Base-by-base conservation (phyloP, 64 coral and sea anemone species). In the Anthopleura sola region DNA sequence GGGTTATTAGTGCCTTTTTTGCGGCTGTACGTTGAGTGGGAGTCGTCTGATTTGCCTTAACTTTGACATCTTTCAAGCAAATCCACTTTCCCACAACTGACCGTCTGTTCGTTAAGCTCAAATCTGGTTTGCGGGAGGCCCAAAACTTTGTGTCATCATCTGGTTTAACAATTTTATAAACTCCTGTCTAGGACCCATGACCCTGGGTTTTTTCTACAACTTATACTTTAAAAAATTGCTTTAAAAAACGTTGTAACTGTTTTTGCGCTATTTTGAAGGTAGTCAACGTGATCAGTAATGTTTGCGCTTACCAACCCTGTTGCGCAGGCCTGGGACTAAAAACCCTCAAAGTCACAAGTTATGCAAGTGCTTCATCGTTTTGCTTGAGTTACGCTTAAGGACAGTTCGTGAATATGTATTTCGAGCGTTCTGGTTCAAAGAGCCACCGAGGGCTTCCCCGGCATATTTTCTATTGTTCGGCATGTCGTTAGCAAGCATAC, bases 401-500 rank as follows among this genome's bases (percentile, higher is more conserved):
- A 79, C 76, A 47, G 21, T 40, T 48, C 19, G 34, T 79, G 76
- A 79, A 79, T 79, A 79, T 79, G 44, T 79, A 79, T 79, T 79
- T 79, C 19, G 76, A 24, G 39, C 19, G 82, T 83, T 83, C 82
- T 57, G 82, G 37, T 60, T 83, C 20, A 49, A 36, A 54, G 82
- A 2, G 21, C 13, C 47, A 8, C 39, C 32, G 47, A 83, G 82
- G 51, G 82, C 51, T 83, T 83, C 39, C 80, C 82, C 55, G 18
- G 44, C 82, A 83, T 83, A 83, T 19, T 83, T 83, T 12, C 47
- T 60, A 56, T 83, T 83, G 82, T 83, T 60, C 31, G 18, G 6
- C 32, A 3, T 56, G 55, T 83, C 82, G 50, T 55, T 49, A 83
- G 44, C 44, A 83, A 55, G 82, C 82, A 83, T 83, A 54, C 82